Evolutionary conservation across 2,797 vertebrate species (phyloP).

Genomic region (Muscicapa comitata): DNA sequence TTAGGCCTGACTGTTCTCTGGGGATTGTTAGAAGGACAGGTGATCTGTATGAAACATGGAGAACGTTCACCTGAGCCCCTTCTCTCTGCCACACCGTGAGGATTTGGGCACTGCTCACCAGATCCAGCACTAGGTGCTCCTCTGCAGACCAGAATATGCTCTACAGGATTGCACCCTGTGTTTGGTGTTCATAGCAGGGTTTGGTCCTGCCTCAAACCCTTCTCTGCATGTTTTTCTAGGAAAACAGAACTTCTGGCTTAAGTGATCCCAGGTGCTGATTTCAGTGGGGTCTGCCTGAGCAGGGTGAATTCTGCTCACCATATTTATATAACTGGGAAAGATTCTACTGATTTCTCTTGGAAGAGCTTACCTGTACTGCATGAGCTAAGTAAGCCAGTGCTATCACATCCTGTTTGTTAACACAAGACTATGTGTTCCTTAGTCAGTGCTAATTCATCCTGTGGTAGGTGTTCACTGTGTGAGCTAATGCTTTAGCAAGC

Average conservation of each 20-base stretch:
- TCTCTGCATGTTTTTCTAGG: background rate
- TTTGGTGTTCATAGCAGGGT: background rate
- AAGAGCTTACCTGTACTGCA: background rate
- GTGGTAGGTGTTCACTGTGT: background rate
- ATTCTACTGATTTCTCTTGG: background rate
- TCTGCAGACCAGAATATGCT: fast-evolving
- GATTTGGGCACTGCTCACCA: background rate
- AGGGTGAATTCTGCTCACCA: background rate
- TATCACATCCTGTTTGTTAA: background rate
- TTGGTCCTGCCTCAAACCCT: background rate
- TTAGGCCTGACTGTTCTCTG: background rate
- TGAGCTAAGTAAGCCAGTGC: background rate
- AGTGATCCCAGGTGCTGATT: background rate
- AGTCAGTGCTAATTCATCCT: background rate
- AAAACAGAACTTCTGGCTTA: background rate
- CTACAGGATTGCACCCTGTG: background rate
- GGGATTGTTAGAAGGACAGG: background rate
- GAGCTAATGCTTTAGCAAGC: background rate
- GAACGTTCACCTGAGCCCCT: background rate
- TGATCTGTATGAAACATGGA: background rate
- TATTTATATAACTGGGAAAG: background rate
- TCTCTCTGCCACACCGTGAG: background rate
- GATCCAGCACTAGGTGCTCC: background rate
- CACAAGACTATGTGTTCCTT: fast-evolving
- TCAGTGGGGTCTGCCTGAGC: background rate